Evolutionary conservation across 2,113 vertebrate species (phyloP).

Genomic region (Bagarius yarrelli): DNA sequence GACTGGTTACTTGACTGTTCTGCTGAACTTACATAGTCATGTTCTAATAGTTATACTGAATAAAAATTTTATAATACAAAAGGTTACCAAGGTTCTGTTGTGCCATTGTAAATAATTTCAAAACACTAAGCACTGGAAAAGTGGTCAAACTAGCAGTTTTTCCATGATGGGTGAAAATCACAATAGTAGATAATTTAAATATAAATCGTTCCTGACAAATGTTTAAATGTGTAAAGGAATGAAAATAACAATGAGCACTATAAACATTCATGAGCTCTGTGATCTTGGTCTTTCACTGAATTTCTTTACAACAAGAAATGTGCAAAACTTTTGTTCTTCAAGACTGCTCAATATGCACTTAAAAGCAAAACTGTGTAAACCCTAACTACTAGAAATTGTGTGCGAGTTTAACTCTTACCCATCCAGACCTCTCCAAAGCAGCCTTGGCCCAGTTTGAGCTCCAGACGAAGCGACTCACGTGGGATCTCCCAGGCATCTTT

Average conservation of each 20-base stretch:
- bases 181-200: not conserved
- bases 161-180: constrained; percentile 1
- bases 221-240: not conserved
- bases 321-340: constrained; percentile 3
- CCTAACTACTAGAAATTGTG: not conserved
- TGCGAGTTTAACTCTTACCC: constrained; percentile 77
- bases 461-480: constrained; percentile 90
- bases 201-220: not conserved
- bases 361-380: not conserved
- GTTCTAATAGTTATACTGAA: not conserved
- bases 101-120: not conserved
- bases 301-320: not conserved
- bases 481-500: constrained; percentile 99
- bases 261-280: constrained; percentile 20
- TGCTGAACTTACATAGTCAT: too few species aligned
- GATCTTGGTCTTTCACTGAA: not conserved
- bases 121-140: not conserved
- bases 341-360: not conserved
- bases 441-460: constrained; percentile 95
- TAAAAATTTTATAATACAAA: not conserved
- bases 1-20: too few species aligned
- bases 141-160: not conserved
- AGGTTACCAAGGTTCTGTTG: not conserved
- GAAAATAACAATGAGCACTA: not conserved
- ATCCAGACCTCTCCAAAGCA: constrained; percentile 99